Conservation (phyloP, 2,113 vertebrate species). For the Telmatochromis sp. region DNA sequence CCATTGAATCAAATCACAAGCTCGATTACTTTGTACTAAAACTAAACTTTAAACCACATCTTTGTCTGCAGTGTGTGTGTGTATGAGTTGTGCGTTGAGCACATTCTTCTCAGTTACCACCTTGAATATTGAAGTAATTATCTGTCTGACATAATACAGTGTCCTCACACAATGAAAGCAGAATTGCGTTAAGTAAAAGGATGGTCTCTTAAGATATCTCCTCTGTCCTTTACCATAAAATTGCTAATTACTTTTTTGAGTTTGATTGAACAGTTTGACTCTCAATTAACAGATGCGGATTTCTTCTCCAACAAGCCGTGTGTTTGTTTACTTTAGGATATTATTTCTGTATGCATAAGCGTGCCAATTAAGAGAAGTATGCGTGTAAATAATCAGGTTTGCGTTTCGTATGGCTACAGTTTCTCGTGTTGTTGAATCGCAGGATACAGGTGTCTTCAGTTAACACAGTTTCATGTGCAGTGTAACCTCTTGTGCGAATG, state of each 20-base stretch:
- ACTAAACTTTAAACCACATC: slow-evolving; percentile 1
- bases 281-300: slow-evolving; percentile 41
- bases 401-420: not conserved
- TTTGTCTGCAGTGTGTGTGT: not conserved
- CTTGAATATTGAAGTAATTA: slow-evolving; percentile 1
- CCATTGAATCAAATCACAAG: slow-evolving; percentile 7
- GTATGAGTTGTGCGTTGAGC: not conserved
- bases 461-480: not conserved
- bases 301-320: not conserved
- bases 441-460: slow-evolving; percentile 15
- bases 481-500: slow-evolving; percentile 20
- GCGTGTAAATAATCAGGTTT: not conserved
- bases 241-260: slow-evolving; percentile 45
- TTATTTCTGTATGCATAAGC: slow-evolving; percentile 8
- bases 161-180: not conserved
- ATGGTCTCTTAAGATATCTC: slow-evolving; percentile 3
- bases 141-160: not conserved
- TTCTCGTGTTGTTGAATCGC: not conserved
- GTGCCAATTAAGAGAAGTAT: slow-evolving; percentile 23
- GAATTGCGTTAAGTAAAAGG: not conserved
- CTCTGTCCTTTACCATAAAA: slow-evolving; percentile 25
- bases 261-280: slow-evolving; percentile 27
- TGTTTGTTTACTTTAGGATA: slow-evolving; percentile 38
- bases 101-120: not conserved
- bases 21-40: not conserved